Conservation (phyloP, 2,888 invertebrate genomes). For the Strigamia maritima region DNA sequence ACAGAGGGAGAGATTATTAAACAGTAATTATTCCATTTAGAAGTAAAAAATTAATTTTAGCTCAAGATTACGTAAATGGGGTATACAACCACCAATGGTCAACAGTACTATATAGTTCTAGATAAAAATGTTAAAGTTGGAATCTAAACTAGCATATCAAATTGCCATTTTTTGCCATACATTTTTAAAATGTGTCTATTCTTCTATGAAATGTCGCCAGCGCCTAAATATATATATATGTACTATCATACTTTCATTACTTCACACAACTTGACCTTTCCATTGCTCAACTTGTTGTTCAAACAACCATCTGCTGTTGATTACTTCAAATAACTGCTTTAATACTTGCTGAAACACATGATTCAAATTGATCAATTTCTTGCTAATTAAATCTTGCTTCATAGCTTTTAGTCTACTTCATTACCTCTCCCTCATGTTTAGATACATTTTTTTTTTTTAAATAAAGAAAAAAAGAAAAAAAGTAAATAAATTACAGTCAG, state of each 20-base stretch:
- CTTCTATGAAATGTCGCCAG: too few species aligned
- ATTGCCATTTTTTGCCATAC: too few species aligned
- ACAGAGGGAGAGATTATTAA: too few species aligned
- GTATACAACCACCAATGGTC: too few species aligned
- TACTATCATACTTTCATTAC: neutral
- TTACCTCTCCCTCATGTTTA: neutral
- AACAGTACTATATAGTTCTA: too few species aligned
- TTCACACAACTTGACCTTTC: neutral
- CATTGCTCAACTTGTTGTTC: neutral
- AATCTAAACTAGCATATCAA: too few species aligned
- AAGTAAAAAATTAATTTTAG: too few species aligned
- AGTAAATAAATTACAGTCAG: neutral
- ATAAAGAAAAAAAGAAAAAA: neutral
- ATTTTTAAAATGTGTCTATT: too few species aligned
- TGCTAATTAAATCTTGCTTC: constrained; percentile 12
- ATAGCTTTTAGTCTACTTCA: neutral
- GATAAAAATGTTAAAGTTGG: too few species aligned
- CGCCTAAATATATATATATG: too few species aligned
- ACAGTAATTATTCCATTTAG: too few species aligned
- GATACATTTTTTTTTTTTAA: neutral
- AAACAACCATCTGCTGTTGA: neutral
- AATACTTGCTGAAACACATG: neutral
- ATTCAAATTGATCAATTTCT: constrained; percentile 1
- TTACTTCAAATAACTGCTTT: neutral
- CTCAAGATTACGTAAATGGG: too few species aligned